Evolutionary conservation across 2,113 vertebrate species (phyloP).

Genomic region (Labeo rohita): DNA sequence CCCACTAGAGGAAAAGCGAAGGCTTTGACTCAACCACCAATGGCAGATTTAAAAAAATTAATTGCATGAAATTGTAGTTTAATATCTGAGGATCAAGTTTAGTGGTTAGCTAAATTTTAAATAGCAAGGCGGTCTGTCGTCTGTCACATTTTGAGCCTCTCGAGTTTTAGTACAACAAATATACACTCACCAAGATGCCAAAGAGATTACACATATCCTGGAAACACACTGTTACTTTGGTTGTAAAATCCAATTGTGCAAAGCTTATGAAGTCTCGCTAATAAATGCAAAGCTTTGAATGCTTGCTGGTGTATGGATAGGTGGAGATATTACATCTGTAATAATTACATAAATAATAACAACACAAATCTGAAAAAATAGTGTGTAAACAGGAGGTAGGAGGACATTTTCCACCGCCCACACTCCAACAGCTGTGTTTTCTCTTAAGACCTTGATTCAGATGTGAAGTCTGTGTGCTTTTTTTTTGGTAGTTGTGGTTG

Average conservation of each 20-base stretch:
- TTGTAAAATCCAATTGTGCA: conserved; percentile 41
- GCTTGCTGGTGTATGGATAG: neutral
- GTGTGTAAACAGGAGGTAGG: neutral
- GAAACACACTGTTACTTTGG: conserved; percentile 12
- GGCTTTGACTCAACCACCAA: neutral
- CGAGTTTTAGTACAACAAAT: neutral
- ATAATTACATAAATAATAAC: neutral
- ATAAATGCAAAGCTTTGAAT: conserved; percentile 10
- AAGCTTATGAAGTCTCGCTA: conserved; percentile 26
- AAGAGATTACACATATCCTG: conserved; percentile 39
- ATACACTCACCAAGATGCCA: neutral
- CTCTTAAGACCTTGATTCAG: conserved; percentile 10
- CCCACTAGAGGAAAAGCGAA: conserved; percentile 49
- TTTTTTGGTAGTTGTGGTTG: conserved; percentile 14
- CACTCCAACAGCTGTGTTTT: conserved; percentile 38
- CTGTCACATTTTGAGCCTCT: neutral
- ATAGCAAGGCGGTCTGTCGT: neutral
- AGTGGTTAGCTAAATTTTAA: neutral
- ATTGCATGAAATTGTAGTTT: neutral
- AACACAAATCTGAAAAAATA: conserved; percentile 12
- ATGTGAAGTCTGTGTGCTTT: neutral
- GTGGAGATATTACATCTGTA: neutral
- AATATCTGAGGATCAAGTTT: conserved; percentile 5
- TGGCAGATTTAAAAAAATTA: neutral
- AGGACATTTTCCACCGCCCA: conserved; percentile 7